These are phyloP conservation scores for Cartodere bifasciata DNA, from an alignment of 2,888 invertebrate genomes.

Conservation along the genomic window DNA sequence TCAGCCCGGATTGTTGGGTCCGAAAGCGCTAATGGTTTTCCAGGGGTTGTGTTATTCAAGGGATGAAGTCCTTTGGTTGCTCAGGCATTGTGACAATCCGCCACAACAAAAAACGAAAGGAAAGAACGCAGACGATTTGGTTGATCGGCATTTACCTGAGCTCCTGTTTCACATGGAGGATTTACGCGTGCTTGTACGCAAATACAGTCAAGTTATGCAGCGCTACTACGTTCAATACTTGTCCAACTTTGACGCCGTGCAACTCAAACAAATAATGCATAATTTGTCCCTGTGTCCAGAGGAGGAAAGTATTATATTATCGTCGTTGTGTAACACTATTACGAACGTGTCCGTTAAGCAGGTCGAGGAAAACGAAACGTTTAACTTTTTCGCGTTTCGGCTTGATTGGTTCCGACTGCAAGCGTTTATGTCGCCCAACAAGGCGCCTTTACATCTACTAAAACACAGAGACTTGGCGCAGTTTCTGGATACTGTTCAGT, in stretches of 20 bases:
- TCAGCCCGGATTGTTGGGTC: conserved; percentile 94
- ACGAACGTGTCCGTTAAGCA: conserved; percentile 80
- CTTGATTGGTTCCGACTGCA: conserved; percentile 94
- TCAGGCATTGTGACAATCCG: conserved; percentile 93
- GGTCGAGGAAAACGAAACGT: conserved; percentile 90
- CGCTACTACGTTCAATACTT: conserved; percentile 96
- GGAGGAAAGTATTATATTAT: conserved; percentile 88
- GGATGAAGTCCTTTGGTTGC: conserved; percentile 94
- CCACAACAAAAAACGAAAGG: conserved; percentile 72
- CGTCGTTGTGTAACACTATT: conserved; percentile 83
- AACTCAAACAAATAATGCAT: conserved; percentile 73
- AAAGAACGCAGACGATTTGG: conserved; percentile 81
- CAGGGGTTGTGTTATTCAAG: conserved; percentile 91
- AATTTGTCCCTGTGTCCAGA: conserved; percentile 77
- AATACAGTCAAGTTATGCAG: conserved; percentile 69
- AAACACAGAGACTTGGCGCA: conserved; percentile 81
- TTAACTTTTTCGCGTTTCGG: conserved; percentile 90
- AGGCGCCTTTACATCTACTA: conserved; percentile 63
- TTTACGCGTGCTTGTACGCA: conserved; percentile 82
- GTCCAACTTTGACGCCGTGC: conserved; percentile 89
- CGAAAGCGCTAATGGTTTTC: conserved; percentile 91
- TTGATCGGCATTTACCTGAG: conserved; percentile 93
- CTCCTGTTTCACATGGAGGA: conserved; percentile 97
- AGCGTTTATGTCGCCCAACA: conserved; percentile 79
- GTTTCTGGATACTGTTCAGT: conserved; percentile 88